These are phyloP conservation scores for Bucco capensis DNA, from an alignment of 2,113 vertebrate species.

Conservation along the genomic window DNA sequence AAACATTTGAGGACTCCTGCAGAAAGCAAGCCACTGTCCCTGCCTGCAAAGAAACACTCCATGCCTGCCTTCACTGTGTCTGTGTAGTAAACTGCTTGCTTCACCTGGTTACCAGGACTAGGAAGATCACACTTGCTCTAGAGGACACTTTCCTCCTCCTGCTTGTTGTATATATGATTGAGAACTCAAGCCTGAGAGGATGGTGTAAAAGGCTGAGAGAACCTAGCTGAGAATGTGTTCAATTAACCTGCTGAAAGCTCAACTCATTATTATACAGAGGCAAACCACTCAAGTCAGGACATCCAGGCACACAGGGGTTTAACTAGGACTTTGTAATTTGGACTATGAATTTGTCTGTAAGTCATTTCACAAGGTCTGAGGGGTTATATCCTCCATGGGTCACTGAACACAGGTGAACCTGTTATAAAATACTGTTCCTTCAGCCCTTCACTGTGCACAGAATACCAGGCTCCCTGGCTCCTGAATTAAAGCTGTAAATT, in stretches of 20 bases:
- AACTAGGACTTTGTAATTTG: background rate
- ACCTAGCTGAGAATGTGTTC: background rate
- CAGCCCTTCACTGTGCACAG: background rate
- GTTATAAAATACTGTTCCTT: background rate
- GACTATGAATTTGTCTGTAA: background rate
- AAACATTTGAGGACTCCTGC: background rate
- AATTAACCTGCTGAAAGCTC: background rate
- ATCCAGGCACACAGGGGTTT: background rate
- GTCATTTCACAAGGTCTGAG: background rate
- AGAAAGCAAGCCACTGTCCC: background rate
- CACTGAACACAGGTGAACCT: background rate
- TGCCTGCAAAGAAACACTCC: background rate
- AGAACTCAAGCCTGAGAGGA: background rate
- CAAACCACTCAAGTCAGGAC: background rate
- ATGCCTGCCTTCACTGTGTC: background rate
- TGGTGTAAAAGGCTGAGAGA: background rate
- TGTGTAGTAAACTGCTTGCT: accelerated
- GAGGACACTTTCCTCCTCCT: background rate
- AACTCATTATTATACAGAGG: background rate
- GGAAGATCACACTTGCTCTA: background rate
- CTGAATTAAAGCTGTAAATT: conserved; percentile 62
- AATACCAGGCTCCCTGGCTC: conserved; percentile 8
- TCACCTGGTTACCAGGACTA: background rate
- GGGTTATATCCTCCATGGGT: background rate
- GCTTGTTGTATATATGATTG: background rate